A percentile compares a stretch with the other conserved stretches of the same genome.
These are phyloP conservation scores for Crenuchus spilurus DNA, from an alignment of 2,797 vertebrate species.

Conservation along the genomic window DNA sequence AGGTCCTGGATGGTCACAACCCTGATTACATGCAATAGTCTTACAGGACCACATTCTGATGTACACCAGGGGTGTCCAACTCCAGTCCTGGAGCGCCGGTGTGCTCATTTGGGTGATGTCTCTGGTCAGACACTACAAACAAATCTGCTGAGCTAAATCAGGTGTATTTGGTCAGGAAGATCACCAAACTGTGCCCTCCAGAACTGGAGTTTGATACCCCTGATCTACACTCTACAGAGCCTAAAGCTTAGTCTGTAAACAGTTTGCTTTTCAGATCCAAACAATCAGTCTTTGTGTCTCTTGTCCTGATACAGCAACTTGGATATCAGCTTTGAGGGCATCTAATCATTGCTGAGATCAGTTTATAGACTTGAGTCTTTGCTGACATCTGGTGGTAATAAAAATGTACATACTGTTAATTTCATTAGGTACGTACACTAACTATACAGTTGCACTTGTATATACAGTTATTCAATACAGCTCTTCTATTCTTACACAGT, in stretches of 20 bases:
- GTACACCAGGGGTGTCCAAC: no score
- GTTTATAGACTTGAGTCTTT: conserved; percentile 12
- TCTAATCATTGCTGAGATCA: not conserved
- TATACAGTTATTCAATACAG: no score
- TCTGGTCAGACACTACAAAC: no score
- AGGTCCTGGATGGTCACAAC: not conserved
- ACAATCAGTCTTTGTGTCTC: not conserved
- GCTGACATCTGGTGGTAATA: conserved; percentile 61
- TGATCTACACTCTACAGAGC: not conserved
- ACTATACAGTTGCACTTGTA: no score
- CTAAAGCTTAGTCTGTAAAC: not conserved
- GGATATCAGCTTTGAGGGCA: not conserved
- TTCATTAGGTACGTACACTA: not conserved
- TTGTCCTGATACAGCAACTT: not conserved
- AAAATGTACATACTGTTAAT: not conserved
- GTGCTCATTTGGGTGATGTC: no score
- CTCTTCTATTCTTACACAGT: no score
- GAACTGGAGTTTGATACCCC: not conserved
- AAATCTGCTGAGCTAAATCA: not conserved
- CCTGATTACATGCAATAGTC: no score
- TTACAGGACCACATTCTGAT: no score
- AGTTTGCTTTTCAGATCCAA: not conserved
- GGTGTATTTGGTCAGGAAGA: not conserved
- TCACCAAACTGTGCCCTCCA: not conserved
- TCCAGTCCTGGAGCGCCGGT: no score